Evolutionary conservation across 1,140 invertebrate species (phyloP).

Genomic region (Pseudomyrmex pallidus): DNA sequence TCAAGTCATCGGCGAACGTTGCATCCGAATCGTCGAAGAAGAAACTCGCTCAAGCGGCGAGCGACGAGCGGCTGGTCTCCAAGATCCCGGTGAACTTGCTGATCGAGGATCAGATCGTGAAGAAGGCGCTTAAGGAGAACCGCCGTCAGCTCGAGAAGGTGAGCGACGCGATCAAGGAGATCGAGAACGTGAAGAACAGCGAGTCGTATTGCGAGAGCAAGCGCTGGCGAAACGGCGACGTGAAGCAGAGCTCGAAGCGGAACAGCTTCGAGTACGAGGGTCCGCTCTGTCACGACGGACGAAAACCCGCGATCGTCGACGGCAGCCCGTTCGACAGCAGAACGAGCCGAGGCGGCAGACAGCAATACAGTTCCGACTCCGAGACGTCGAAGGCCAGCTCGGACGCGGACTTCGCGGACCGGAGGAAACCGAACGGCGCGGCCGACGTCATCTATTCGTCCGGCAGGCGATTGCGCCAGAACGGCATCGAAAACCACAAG

Average conservation of each 20-base stretch:
- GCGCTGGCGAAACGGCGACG: conserved; percentile 75
- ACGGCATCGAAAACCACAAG: conserved; percentile 79
- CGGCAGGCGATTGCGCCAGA: conserved; percentile 76
- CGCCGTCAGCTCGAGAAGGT: conserved; percentile 83
- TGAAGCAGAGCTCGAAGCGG: conserved; percentile 71
- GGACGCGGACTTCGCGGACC: conserved; percentile 74
- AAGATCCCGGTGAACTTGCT: conserved; percentile 83
- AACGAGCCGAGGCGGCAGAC: conserved; percentile 72
- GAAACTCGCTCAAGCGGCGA: neutral
- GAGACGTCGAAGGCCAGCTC: conserved; percentile 78
- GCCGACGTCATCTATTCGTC: conserved; percentile 77
- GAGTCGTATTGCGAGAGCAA: conserved; percentile 74
- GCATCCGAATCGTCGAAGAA: conserved; percentile 62
- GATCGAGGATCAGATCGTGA: conserved; percentile 84
- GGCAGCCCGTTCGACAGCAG: conserved; percentile 58
- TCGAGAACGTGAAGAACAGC: conserved; percentile 82
- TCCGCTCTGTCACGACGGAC: conserved; percentile 51
- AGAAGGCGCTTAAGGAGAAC: conserved; percentile 83
- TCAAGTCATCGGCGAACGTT: conserved; percentile 60
- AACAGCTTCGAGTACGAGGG: conserved; percentile 79
- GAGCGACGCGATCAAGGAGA: conserved; percentile 83
- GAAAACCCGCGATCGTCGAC: conserved; percentile 24
- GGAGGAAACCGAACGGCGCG: conserved; percentile 76
- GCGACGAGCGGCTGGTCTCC: conserved; percentile 69
- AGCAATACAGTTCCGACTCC: conserved; percentile 78